phyloP scores from a whole-genome alignment of 2,888 invertebrate species.

The Tinea trinotella region DNA sequence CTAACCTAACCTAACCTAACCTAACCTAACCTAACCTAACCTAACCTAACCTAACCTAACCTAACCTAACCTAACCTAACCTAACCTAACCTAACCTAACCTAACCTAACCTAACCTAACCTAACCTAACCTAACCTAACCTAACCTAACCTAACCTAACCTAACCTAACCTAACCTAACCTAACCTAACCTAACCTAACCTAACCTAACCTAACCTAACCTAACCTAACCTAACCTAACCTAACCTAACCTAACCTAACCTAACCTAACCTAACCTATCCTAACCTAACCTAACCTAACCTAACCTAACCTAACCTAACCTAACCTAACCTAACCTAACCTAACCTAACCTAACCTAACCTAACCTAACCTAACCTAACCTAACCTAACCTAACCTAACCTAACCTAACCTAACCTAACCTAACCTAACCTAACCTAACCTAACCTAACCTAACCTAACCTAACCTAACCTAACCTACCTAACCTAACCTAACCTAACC shows the following conservation, averaged over 20 bases:
- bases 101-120: constrained; percentile 23
- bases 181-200: constrained; percentile 25
- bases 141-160: constrained; percentile 25
- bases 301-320: constrained; percentile 24
- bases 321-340: constrained; percentile 22
- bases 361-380: constrained; percentile 23
- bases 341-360: no score
- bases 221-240: constrained; percentile 26
- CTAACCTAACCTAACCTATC: no score
- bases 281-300: constrained; percentile 25
- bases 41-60: background rate
- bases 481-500: no score
- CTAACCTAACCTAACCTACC: no score
- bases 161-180: constrained; percentile 26
- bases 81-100: constrained; percentile 20
- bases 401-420: no score
- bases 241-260: constrained; percentile 23
- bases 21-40: constrained; percentile 21
- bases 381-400: constrained; percentile 25
- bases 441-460: no score
- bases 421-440: no score
- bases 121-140: constrained; percentile 24
- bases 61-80: background rate
- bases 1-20: constrained; percentile 23
- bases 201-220: constrained; percentile 26